A percentile compares a stretch with the other conserved stretches of the same genome.
These are phyloP conservation scores for Atherinomorus stipes DNA, from an alignment of 2,113 vertebrate genomes.

Conservation along the genomic window DNA sequence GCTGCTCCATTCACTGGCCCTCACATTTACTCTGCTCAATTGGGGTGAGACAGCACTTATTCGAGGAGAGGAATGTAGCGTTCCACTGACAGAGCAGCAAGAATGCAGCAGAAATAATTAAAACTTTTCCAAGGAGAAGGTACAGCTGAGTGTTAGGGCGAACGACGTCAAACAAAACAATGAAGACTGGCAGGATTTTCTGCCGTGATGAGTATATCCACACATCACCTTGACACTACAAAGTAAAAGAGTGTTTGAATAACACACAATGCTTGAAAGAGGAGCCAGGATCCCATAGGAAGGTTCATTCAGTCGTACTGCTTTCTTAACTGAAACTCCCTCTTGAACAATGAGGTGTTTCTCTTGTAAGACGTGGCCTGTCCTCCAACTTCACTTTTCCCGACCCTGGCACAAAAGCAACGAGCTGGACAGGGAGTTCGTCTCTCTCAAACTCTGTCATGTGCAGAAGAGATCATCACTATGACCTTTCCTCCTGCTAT, in stretches of 20 bases:
- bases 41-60: slow-evolving; percentile 84
- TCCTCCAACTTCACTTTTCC: slow-evolving; percentile 48
- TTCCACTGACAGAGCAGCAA: slow-evolving; percentile 80
- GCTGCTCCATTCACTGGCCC: slow-evolving; percentile 79
- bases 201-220: slow-evolving; percentile 64
- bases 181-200: slow-evolving; percentile 51
- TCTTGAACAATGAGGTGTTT: slow-evolving; percentile 62
- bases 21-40: slow-evolving; percentile 82
- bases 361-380: slow-evolving; percentile 57
- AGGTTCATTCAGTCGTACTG: slow-evolving; percentile 65
- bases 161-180: slow-evolving; percentile 36
- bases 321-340: slow-evolving; percentile 64
- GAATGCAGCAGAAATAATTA: slow-evolving; percentile 77
- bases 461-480: background rate
- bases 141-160: slow-evolving; percentile 68
- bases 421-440: slow-evolving; percentile 58
- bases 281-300: slow-evolving; percentile 64
- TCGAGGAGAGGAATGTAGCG: slow-evolving; percentile 79
- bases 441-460: slow-evolving; percentile 28
- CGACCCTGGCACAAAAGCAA: slow-evolving; percentile 38
- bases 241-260: slow-evolving; percentile 58
- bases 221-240: slow-evolving; percentile 70
- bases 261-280: slow-evolving; percentile 56
- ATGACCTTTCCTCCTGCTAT: too few relatives aligned
- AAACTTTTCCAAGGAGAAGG: slow-evolving; percentile 68